Evolutionary conservation across 1,140 invertebrate genomes (phyloP), one percentile per base, ranked within the genome.

Genomic region (Drosophila pectinifera): DNA sequence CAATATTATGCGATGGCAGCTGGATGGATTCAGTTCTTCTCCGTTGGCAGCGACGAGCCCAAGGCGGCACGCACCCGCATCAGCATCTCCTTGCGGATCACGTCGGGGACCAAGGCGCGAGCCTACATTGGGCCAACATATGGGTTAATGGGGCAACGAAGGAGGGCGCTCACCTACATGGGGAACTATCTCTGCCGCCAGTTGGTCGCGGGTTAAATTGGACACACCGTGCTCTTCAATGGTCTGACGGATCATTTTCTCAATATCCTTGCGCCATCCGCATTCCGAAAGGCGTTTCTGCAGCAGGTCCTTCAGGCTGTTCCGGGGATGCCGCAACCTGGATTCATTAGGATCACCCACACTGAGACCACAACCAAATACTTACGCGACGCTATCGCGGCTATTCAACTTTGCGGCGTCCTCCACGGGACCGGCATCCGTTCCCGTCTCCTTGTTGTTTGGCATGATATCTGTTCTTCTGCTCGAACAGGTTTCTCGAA

Each of bases 231-330:
- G 94, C 92, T 97, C 95, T 79, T 95, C 95, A 2, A 98, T 95
- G 36, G 95, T 94, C 73, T 97, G 95, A 78, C 97, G 95, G 83
- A 97, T 97, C 36, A 96, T 94, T 72, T 96, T 93, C 92, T 96
- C 95, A 0, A 98, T 95, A 93, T 97, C 94, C 91, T 97, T 96
- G 78, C 95, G 94, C 97, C 97, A 98, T 3, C 97, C 97, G 93
- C 97, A 97, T 92, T 98, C 97, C 26, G 96, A 95, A 20, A 98
- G 93, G 49, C 97, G 93, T 45, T 95, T 94, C 59, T 96, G 93
- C 31, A 98, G 92, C 24, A 98, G 92, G 90, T 97, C 96, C 91
- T 96, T 97, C 34, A 98, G 94, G 6, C 75, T 78, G 7, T 26
- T 59, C 22, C 6, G 4, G 11, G 14, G 11, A n/a, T 18, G n/a